Base-by-base conservation (phyloP, 2,888 invertebrate genomes). In the Lepidocyrtinus sp. region DNA sequence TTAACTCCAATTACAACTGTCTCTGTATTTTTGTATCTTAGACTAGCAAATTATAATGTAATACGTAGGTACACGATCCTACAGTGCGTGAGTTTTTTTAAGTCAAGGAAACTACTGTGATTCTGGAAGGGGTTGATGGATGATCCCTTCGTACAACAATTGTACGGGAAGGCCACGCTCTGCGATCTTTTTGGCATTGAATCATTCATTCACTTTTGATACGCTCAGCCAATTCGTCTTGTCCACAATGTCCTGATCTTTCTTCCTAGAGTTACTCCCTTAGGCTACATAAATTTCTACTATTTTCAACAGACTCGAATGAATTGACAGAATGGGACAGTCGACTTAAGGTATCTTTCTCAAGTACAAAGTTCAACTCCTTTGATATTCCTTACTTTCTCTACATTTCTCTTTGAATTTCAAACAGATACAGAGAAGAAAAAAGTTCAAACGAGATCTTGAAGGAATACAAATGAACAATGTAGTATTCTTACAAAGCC, bases 111-210 rank as follows among this genome's bases (percentile, higher is more conserved):
- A 19, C 5, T 3, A n/a, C 15, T 9, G 59, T 55, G 59, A 15
- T 19, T 55, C 59, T 55, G 7, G 21, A 46, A 27, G 63, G 62
- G 45, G 59, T 70, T 77, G 76, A 77, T 65, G 70, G 76, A 77
- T 77, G 71, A 72, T 77, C 77, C 71, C 67, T 65, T 67, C n/a
- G 64, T 65, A 71, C 61, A 65, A 77, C 71, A 77, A 72, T 67
- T 36, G 63, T 70, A 71, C 59, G 71, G 65, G 77, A n/a, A 67
- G 77, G 77, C 77, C 77, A 46, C 71, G 77, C 77, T 72, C 77
- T 61, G 26, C 70, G 70, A 76, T 76, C 71, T 65, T 71, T 12
- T 77, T 77, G 67, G 77, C 71, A 71, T 72, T 59, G 61, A 19
- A 59, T 67, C 71, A 77, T 64, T 71, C 71, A 67, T 77, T 72